Conservation (phyloP, 2,113 vertebrate species). For the Zosterops borbonicus region DNA sequence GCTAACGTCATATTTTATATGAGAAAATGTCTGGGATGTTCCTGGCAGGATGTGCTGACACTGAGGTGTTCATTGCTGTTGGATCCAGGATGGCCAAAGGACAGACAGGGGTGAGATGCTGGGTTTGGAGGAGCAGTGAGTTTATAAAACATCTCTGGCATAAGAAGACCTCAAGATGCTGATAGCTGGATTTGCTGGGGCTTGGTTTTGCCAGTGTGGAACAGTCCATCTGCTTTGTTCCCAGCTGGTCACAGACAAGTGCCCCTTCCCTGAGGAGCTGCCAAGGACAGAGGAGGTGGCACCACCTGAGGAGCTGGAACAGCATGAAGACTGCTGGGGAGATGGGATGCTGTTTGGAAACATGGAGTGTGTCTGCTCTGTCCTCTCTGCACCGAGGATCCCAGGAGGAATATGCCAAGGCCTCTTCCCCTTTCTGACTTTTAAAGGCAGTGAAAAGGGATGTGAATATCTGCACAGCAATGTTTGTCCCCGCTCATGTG, state of each 20-base stretch:
- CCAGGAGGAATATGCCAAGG: neutral
- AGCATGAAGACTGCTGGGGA: neutral
- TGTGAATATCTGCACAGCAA: neutral
- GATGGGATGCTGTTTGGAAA: neutral
- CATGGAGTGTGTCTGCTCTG: rapidly evolving
- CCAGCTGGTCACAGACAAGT: neutral
- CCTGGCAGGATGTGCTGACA: neutral
- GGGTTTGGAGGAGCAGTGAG: neutral
- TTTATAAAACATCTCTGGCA: neutral
- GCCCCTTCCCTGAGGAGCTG: neutral
- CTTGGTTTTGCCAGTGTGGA: neutral
- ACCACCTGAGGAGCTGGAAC: neutral
- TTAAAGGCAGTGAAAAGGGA: neutral
- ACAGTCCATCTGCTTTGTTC: neutral
- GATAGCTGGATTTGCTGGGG: neutral
- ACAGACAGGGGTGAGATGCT: neutral
- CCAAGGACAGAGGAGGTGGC: neutral
- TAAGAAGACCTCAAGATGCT: neutral
- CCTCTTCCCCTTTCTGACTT: neutral
- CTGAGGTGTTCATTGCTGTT: rapidly evolving
- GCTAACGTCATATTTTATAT: neutral
- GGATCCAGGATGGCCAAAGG: neutral
- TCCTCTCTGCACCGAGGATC: rapidly evolving
- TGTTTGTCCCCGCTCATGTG: neutral
- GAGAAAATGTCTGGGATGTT: neutral